Evolutionary conservation across 2,797 vertebrate genomes (phyloP), one percentile per base, ranked within the genome.

Genomic region (Cirrhinus molitorella): DNA sequence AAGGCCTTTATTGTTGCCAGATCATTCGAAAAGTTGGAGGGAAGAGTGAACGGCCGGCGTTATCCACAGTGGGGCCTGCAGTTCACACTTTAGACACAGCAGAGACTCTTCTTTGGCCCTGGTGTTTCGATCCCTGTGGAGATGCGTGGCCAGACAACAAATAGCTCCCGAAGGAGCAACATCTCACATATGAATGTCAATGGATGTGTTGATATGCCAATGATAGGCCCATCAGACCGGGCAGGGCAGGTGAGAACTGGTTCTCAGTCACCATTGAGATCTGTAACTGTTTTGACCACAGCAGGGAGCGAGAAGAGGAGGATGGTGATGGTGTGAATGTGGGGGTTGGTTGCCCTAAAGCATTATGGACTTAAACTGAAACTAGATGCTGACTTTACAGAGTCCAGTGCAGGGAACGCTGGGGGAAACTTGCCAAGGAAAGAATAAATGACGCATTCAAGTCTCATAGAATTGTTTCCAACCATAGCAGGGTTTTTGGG

Each of bases 121-220:
- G 34, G 55, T 73, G 49, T 88, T 84, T 84, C 81, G 76, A 51
- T 76, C 75, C 55, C 80, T 14, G 67, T 16, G 34, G 73, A 55
- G 65, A 73, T 75, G 78, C 71, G 83, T 51, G 78, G 77, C 85
- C 81, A 84, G 75, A 83, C 76, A 59, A 80, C 74, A 85, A 72
- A 88, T 85, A 83, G 84, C 55, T 80, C 74, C 78, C 17, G 59
- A 14, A 23, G 59, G 40, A 45, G 59, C 25, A 72, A 79, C 67
- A 79, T 81, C 86, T 74, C 59, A 25, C 73, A 81, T 66, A 75
- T 85, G 77, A 85, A 88, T 89, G 80, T 86, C 73, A 89, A 86
- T 89, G 72, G 83, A 51, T 13, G 47, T 85, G 86, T 79, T 87
- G 84, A 89, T 91, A 81, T 81, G 45, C 79, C 66, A 83, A 14